These are phyloP conservation scores for Platanista minor DNA, from an alignment of 2,113 vertebrate species.

Conservation along the genomic window DNA sequence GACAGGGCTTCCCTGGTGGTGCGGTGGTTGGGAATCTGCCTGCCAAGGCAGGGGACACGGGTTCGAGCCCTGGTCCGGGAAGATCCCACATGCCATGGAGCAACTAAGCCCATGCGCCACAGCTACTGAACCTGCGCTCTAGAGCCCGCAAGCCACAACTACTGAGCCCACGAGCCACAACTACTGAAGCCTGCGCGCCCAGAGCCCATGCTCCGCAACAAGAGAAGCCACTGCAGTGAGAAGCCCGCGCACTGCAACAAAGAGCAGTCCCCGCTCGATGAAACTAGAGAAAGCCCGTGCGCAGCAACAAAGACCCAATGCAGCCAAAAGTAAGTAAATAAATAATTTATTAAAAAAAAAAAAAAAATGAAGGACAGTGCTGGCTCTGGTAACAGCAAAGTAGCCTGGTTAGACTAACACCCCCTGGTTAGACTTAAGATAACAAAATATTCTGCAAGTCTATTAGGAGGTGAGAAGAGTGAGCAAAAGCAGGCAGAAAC, in stretches of 20 bases:
- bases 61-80: background rate
- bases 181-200: too few species aligned
- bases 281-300: too few species aligned
- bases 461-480: background rate
- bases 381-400: background rate
- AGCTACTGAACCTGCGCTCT: too few species aligned
- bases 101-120: too few species aligned
- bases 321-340: too few species aligned
- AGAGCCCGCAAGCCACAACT: too few species aligned
- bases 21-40: background rate
- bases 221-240: too few species aligned
- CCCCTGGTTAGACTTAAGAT: background rate
- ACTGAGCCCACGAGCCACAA: too few species aligned
- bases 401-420: fast-evolving
- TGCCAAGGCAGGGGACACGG: background rate
- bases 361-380: background rate
- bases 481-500: background rate
- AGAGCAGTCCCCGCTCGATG: too few species aligned
- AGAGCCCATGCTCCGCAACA: too few species aligned
- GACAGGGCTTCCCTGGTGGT: background rate
- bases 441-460: background rate
- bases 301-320: too few species aligned
- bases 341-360: background rate
- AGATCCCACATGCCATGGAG: background rate
- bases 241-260: too few species aligned